These are phyloP conservation scores for Nephrotoma guestfalica DNA, from an alignment of 2,888 invertebrate genomes.

Conservation along the genomic window DNA sequence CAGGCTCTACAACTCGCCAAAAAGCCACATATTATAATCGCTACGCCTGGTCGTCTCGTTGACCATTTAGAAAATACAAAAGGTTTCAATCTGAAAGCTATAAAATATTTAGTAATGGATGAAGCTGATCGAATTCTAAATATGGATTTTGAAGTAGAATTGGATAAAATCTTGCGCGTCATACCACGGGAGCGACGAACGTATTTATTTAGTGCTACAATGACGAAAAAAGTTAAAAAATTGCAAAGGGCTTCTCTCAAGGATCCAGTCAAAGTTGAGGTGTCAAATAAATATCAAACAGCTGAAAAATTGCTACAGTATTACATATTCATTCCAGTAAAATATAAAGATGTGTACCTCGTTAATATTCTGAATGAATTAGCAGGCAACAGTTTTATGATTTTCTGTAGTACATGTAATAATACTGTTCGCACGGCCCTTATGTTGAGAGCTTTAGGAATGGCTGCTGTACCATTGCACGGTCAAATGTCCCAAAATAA, in stretches of 20 bases:
- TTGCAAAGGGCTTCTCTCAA: constrained; percentile 86
- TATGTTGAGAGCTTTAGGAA: constrained; percentile 76
- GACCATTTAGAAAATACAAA: constrained; percentile 97
- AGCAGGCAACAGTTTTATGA: constrained; percentile 90
- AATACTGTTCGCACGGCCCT: constrained; percentile 80
- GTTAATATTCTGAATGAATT: constrained; percentile 91
- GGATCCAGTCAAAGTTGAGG: constrained; percentile 93
- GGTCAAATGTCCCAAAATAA: constrained; percentile 99
- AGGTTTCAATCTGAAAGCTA: constrained; percentile 79
- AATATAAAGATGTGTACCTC: constrained; percentile 94
- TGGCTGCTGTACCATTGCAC: constrained; percentile 92
- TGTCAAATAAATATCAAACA: constrained; percentile 93
- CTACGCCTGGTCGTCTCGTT: constrained; percentile 88
- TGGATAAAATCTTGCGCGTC: constrained; percentile 80
- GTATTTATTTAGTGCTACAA: constrained; percentile 94
- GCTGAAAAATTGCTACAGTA: constrained; percentile 92
- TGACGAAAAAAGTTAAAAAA: constrained; percentile 96
- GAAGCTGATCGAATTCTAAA: constrained; percentile 98
- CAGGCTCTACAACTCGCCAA: constrained; percentile 84
- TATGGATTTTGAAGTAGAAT: constrained; percentile 97
- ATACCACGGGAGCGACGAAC: constrained; percentile 87
- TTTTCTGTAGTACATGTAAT: constrained; percentile 92
- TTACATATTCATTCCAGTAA: constrained; percentile 89
- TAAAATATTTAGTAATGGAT: constrained; percentile 94
- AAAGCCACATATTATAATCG: constrained; percentile 93